These are phyloP conservation scores for Cassiopea xamachana DNA, from an alignment of 30 jellyfish, hydroid and myxozoan species.

Conservation along the genomic window DNA sequence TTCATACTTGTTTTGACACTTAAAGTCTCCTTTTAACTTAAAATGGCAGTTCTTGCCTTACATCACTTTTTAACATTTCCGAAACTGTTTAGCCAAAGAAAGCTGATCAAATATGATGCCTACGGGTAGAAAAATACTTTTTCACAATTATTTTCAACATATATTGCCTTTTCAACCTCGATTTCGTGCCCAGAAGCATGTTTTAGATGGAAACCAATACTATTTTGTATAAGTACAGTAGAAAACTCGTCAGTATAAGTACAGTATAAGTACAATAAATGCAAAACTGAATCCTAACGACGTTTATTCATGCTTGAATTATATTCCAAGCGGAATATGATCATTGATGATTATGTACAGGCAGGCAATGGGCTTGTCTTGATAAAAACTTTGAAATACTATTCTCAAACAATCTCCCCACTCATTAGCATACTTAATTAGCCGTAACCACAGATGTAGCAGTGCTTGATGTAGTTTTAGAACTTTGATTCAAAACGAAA, in stretches of 20 bases:
- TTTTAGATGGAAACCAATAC: neutral
- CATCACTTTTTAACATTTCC: constrained; percentile 1
- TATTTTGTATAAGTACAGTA: constrained; percentile 1
- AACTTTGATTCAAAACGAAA: no score
- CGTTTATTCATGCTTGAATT: neutral
- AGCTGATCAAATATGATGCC: neutral
- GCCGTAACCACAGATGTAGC: neutral
- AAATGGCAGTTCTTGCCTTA: neutral
- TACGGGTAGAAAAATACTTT: neutral
- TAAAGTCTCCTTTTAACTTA: constrained; percentile 34
- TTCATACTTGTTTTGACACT: constrained; percentile 33
- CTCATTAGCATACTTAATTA: neutral
- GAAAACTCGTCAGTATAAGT: neutral
- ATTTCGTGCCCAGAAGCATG: neutral
- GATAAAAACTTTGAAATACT: neutral
- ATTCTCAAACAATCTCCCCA: neutral
- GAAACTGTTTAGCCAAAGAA: neutral
- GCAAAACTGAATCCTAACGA: neutral
- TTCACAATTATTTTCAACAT: neutral
- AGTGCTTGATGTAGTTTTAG: neutral
- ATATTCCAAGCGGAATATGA: neutral
- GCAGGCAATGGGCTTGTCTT: neutral
- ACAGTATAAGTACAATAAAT: neutral
- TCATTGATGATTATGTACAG: neutral
- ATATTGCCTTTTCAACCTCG: neutral